Percentiles rank a stretch among this genome's conserved stretches.
Evolutionary conservation across 2,888 invertebrate species (phyloP).

Genomic region (Chelonus formosanus): DNA sequence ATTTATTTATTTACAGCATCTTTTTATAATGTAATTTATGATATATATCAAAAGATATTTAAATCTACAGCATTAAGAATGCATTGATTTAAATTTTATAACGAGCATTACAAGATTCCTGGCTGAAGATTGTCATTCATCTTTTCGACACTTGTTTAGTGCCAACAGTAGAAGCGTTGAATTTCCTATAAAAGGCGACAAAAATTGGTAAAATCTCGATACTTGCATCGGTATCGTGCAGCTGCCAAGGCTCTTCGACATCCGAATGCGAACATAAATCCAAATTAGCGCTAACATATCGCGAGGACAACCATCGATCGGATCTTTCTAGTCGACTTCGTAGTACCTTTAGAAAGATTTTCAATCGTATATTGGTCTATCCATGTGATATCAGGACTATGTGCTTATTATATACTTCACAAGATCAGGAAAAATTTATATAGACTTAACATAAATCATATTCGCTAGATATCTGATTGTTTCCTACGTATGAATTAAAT

Average conservation of each 20-base stretch:
- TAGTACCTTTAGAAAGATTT: slow-evolving; percentile 34
- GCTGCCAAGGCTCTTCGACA: slow-evolving; percentile 46
- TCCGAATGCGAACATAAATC: slow-evolving; percentile 63
- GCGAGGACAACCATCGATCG: slow-evolving; percentile 38
- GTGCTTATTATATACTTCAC: slow-evolving; percentile 2
- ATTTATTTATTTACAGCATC: too few relatives aligned
- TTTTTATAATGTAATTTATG: too few relatives aligned
- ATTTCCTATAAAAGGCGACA: slow-evolving; percentile 31
- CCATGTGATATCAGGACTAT: slow-evolving; percentile 40
- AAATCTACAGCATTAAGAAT: too few relatives aligned
- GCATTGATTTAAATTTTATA: too few relatives aligned
- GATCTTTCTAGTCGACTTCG: slow-evolving; percentile 32
- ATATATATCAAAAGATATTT: too few relatives aligned
- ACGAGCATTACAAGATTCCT: too few relatives aligned
- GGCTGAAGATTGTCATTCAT: too few relatives aligned
- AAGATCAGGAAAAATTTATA: neutral
- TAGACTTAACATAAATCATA: neutral
- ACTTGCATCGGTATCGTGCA: slow-evolving; percentile 25
- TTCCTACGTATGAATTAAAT: too few relatives aligned
- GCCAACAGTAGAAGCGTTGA: slow-evolving; percentile 5
- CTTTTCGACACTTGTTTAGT: neutral
- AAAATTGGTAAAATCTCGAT: slow-evolving; percentile 28
- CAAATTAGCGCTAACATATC: slow-evolving; percentile 61
- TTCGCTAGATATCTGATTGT: too few relatives aligned
- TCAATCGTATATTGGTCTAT: slow-evolving; percentile 48